phyloP scores from a whole-genome alignment of 2,888 invertebrate species.

The Doris montereyensis region DNA sequence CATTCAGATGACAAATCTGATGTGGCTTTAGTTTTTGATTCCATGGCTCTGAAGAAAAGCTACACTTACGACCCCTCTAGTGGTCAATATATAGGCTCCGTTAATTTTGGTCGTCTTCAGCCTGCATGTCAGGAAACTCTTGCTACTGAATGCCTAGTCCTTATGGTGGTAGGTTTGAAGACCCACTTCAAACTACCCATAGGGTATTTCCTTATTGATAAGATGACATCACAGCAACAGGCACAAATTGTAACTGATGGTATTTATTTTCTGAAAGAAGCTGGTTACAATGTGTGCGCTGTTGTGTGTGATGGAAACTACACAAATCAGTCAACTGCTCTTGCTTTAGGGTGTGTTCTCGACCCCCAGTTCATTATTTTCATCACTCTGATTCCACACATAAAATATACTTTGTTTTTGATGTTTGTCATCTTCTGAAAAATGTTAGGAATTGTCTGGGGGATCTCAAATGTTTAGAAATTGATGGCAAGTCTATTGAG shows the following conservation, averaged over 20 bases:
- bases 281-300: not conserved
- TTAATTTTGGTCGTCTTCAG: not conserved
- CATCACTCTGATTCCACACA: not conserved
- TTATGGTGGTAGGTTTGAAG: conserved; percentile 8
- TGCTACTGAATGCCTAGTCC: not conserved
- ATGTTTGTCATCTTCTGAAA: not conserved
- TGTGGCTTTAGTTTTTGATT: not conserved
- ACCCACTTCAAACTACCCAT: not conserved
- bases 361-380: not conserved
- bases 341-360: not conserved
- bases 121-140: not conserved
- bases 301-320: conserved; percentile 1
- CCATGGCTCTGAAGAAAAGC: not conserved
- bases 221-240: not conserved
- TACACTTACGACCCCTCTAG: not conserved
- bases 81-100: not conserved
- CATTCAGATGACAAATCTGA: not conserved
- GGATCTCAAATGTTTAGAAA: not conserved
- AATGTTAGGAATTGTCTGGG: not conserved
- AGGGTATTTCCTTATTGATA: conserved; percentile 9
- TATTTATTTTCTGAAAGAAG: not conserved
- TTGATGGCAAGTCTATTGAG: not conserved
- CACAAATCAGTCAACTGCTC: conserved; percentile 3
- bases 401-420: not conserved
- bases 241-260: conserved; percentile 7